A percentile compares a stretch with the other conserved stretches of the same genome.
phyloP scores from a whole-genome alignment of 2,113 vertebrate species.

The Phyllopteryx taeniolatus region DNA sequence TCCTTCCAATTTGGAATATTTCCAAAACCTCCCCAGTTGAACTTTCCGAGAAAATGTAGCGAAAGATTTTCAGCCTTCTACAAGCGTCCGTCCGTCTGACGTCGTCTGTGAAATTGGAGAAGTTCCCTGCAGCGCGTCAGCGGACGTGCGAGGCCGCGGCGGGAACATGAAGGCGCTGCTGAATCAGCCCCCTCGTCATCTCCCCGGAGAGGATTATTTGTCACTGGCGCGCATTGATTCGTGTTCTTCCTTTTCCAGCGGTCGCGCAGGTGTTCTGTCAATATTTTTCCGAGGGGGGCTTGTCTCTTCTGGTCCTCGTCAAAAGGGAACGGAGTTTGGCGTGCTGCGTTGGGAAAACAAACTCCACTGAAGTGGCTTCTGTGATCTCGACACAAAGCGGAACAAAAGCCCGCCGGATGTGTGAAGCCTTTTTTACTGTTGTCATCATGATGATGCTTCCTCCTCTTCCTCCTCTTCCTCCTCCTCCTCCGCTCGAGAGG shows the following conservation, averaged over 20 bases:
- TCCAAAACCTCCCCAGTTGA: no score
- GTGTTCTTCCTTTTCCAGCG: background rate
- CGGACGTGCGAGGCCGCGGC: background rate
- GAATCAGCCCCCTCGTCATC: background rate
- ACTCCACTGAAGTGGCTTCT: background rate
- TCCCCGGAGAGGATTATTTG: conserved; percentile 7
- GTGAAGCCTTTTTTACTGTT: background rate
- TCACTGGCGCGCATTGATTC: background rate
- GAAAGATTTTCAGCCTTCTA: no score
- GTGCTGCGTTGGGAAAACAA: background rate
- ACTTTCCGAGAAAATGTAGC: no score
- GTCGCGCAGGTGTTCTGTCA: background rate
- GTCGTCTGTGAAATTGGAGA: no score
- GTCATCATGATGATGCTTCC: background rate
- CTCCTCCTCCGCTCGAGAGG: background rate
- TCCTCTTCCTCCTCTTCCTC: background rate
- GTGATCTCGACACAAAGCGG: background rate
- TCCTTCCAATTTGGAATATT: no score
- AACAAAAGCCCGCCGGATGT: background rate
- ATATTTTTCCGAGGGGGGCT: background rate
- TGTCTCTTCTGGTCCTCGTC: background rate
- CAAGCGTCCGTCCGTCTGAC: no score
- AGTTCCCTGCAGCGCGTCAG: background rate
- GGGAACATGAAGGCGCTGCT: background rate
- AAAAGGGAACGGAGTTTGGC: background rate